Percentiles rank a stretch among this genome's conserved stretches.
Evolutionary conservation across 37 sponge, comb jelly and placozoan species (phyloP).

Genomic region (Aplysina aerophoba): DNA sequence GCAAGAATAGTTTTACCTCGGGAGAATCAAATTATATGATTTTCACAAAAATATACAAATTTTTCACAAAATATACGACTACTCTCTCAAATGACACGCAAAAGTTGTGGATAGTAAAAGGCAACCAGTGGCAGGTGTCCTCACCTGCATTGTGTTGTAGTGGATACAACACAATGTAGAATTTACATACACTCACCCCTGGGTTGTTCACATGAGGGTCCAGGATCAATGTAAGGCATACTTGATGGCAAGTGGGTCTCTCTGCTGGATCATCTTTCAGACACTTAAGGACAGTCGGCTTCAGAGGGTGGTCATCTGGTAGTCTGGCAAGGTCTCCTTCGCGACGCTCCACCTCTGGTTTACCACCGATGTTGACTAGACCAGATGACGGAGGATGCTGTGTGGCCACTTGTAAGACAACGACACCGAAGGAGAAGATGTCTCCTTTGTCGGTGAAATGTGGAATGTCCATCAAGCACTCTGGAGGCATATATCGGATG

Average conservation of each 20-base stretch:
- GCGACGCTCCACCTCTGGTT: conserved; percentile 13
- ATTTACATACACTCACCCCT: too few relatives aligned
- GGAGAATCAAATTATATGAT: too few relatives aligned
- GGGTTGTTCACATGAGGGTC: too few relatives aligned
- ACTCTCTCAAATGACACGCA: too few relatives aligned
- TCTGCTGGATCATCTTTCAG: not conserved
- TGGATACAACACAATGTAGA: too few relatives aligned
- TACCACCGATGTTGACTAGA: not conserved
- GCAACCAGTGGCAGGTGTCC: too few relatives aligned
- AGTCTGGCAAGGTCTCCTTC: not conserved
- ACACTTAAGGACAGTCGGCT: not conserved
- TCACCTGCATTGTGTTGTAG: too few relatives aligned
- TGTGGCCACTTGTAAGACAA: not conserved
- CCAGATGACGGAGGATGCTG: not conserved
- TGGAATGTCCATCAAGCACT: not conserved
- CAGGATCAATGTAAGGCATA: too few relatives aligned
- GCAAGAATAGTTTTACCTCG: too few relatives aligned
- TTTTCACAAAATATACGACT: too few relatives aligned
- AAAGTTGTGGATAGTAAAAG: too few relatives aligned
- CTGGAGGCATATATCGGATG: conserved; percentile 2
- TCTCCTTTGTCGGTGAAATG: not conserved
- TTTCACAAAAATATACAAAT: too few relatives aligned
- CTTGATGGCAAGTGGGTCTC: not conserved
- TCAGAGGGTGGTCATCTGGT: not conserved
- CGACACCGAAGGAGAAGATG: conserved; percentile 11